Evolutionary conservation across 2,113 vertebrate species (phyloP).

Genomic region (Zingel zingel): DNA sequence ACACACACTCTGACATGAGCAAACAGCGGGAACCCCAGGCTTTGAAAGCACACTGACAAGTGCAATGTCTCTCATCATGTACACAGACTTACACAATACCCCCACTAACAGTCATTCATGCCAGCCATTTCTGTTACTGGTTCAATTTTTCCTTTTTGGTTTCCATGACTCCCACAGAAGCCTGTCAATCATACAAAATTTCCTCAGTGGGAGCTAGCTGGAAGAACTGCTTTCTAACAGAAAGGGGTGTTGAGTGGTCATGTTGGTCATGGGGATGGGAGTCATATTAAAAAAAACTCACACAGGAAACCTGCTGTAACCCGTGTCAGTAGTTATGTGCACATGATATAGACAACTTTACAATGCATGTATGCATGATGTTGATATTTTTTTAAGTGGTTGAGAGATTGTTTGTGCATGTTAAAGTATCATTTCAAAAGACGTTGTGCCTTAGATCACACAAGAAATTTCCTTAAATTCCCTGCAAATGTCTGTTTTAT

Average conservation of each 20-base stretch:
- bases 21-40: constrained; percentile 42
- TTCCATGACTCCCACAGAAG: constrained; percentile 62
- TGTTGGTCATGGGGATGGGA: background rate
- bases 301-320: no score
- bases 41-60: constrained; percentile 47
- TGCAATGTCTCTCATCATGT: constrained; percentile 31
- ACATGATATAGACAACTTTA: background rate
- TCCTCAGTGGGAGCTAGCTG: constrained; percentile 38
- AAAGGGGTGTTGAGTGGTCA: background rate
- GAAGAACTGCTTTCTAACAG: constrained; percentile 2
- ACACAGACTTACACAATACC: constrained; percentile 31
- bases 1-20: constrained; percentile 18
- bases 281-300: background rate
- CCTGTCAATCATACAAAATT: constrained; percentile 54
- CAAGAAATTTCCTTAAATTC: background rate
- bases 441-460: background rate
- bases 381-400: background rate
- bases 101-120: constrained; percentile 47
- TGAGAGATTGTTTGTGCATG: background rate
- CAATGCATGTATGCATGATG: background rate
- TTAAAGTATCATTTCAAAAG: background rate
- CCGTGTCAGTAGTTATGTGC: no score
- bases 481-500: no score
- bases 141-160: constrained; percentile 47
- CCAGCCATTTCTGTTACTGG: constrained; percentile 43